Base-by-base conservation (phyloP, 2,797 vertebrate genomes). In the Malurus splendens region DNA sequence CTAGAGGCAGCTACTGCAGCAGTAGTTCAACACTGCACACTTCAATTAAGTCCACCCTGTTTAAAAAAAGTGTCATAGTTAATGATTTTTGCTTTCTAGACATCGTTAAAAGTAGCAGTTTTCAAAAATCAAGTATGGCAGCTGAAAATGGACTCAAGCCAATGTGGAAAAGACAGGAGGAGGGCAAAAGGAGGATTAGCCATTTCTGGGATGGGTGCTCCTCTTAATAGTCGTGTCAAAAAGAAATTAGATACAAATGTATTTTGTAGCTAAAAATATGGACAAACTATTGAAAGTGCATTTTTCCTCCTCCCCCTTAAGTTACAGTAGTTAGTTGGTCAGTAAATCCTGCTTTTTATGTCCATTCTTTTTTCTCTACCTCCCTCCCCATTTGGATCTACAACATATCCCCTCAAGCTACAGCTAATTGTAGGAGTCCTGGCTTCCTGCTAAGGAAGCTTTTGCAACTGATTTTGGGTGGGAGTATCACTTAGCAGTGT, bases 31-130 rank as follows among this genome's bases (percentile, higher is more conserved):
- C 91, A 96, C 96, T 96, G 95, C 95, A 92, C 93, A 86, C 81
- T 94, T 96, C 92, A 92, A 88, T 96, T 94, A 95, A 96, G 91
- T 96, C 96, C 96, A 97, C 96, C 96, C 96, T 97, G 96, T 96
- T 97, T 93, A 79, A 87, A 87, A 76, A 97, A 97, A 97, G 96
- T 96, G 94, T 96, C 93, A 91, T 93, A 93, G 85, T 95, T 93
- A 92, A 96, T 88, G 77, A 68, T 88, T 73, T 73, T 74, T 74
- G 60, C 62, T 75, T 89, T 78, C 90, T 85, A 82, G 85, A 92
- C 75, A 72, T 80, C 1, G 2, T 86, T 84, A 61, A 74, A 95
- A 92, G 86, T 85, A 95, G 86, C 59, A 82, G 80, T 93, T 96
- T 90, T 92, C 89, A 84, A 88, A 89, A 94, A 86, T 91, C 73